Evolutionary conservation across 2,113 vertebrate species (phyloP), one percentile per base, ranked within the genome.

Genomic region (Choloepus hoffmanni): DNA sequence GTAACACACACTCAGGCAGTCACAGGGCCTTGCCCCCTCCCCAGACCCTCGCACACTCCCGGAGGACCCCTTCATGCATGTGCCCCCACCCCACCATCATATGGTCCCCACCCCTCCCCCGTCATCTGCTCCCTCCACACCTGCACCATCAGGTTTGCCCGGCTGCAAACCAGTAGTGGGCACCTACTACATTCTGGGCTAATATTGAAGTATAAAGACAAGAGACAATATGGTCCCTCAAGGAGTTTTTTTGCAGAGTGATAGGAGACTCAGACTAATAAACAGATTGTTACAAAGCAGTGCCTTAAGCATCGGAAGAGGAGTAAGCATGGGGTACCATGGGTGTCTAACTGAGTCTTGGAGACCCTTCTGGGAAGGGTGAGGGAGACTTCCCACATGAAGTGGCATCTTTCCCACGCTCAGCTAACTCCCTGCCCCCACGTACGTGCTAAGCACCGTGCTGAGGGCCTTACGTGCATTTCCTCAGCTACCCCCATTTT

Each of bases 241-340:
- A 24, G 60, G 40, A 67, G 4, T 33, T 11, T 48, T 73, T 36
- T 48, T 24, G 23, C 55, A 48, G 88, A 85, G 43, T 18, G 50
- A 33, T 2, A 2, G 83, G 60, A 53, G 73, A 62, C 55, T 26
- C 0, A 0, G n/a, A 5, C 30, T 13, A n/a, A 14, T 11, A 28
- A 79, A 16, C 77, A 62, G 50, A 18, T 21, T 36, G 16, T 24
- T 23, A 48, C 45, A 33, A 16, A 67, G 68, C 50, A 55, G 33
- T 0, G 24, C 16, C 1, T 13, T 9, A 11, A 19, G 81, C 23
- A 19, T 40, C 40, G 33, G 58, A 60, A 23, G 40, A 53, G 21
- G 36, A 24, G 0, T n/a, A 9, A 73, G 21, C 43, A 8, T 48
- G 1, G 0, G 30, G 65, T 18, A 12, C 21, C 21, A 2, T 40